Evolutionary conservation across 1,140 invertebrate genomes (phyloP).

Genomic region (Sitobion miscanthi): DNA sequence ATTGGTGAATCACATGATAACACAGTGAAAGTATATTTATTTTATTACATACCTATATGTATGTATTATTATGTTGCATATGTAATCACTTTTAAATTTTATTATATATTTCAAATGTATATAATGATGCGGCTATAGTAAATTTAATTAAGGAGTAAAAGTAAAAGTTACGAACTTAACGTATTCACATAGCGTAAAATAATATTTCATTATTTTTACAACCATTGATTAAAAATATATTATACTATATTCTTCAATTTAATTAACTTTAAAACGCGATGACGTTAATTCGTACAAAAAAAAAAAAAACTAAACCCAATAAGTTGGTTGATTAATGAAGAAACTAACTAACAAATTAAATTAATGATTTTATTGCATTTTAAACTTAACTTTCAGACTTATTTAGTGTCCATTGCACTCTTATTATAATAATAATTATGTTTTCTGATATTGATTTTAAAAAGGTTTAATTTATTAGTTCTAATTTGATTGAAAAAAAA

Average conservation of each 20-base stretch:
- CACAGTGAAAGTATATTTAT: no score
- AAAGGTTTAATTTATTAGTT: not conserved
- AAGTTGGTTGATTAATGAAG: constrained; percentile 35
- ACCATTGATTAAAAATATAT: constrained; percentile 25
- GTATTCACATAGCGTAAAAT: constrained; percentile 22
- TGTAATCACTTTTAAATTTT: not conserved
- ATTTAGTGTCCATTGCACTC: not conserved
- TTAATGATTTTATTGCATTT: constrained; percentile 29
- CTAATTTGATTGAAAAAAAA: not conserved
- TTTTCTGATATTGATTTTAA: not conserved
- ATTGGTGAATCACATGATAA: no score
- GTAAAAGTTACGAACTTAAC: not conserved
- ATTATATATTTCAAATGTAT: not conserved
- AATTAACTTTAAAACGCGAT: constrained; percentile 19
- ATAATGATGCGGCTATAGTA: not conserved
- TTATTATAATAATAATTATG: not conserved
- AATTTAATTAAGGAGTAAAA: not conserved
- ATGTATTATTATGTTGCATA: not conserved
- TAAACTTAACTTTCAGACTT: constrained; percentile 28
- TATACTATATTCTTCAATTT: not conserved
- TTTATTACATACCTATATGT: not conserved
- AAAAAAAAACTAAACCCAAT: constrained; percentile 10
- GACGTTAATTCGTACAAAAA: not conserved
- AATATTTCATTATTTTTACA: constrained; percentile 31
- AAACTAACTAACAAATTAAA: constrained; percentile 26